Base-by-base conservation (phyloP, 2,888 invertebrate species). In the Lampropteryx suffumata region DNA sequence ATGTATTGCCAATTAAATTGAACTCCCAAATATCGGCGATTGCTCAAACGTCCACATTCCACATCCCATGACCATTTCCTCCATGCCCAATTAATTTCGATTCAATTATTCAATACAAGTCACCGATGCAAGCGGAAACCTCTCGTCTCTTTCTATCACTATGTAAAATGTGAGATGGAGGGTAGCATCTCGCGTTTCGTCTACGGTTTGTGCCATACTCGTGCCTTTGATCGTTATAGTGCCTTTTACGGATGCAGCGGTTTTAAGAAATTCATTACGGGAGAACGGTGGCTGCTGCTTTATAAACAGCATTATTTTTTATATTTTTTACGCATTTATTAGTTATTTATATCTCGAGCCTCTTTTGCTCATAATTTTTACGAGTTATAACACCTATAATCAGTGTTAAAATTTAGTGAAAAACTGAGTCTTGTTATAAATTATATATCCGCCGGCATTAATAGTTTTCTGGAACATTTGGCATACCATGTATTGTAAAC, bases 41-140 rank as follows among this genome's bases (percentile, higher is more conserved):
- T 54, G 44, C 50, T 37, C 37, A 51, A 43, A 62, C 48, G 53
- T 48, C 48, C 56, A 46, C 43, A 54, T 55, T 59, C 46, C 55
- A 73, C 70, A 69, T 66, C 67, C 67, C 59, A 60, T 34, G 50
- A 24, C 51, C 67, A 61, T 66, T 73, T 73, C 71, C 72, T 68
- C 50, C 40, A 55, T 56, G 56, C 39, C 53, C 52, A 64, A 64
- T 69, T 65, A 66, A 69, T 71, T 59, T 67, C 57, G 47, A 60
- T 57, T 62, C 65, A 62, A 64, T 70, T 68, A 65, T 69, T 70
- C 53, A 62, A 52, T 51, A 44, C 57, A 54, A 57, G 59, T 53
- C 48, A 59, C 14, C 41, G 29, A 39, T 45, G 36, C 42, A 10
- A 33, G 54, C 56, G 55, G 42, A 45, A 28, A 33, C 12, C 1